These are phyloP conservation scores for Bradypus variegatus DNA, from an alignment of 2,797 vertebrate species.

Conservation along the genomic window DNA sequence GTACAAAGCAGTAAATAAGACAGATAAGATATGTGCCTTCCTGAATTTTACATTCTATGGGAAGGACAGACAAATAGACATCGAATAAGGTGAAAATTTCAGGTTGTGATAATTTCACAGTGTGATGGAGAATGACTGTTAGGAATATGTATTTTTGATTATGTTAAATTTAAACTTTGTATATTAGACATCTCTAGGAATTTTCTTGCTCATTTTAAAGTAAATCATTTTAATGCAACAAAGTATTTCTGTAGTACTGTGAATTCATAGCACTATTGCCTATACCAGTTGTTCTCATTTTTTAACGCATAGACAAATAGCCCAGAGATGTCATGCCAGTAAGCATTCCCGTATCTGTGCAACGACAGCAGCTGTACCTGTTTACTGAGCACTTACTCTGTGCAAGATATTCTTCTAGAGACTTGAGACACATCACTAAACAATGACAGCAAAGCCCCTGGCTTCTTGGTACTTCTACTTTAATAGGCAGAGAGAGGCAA, in stretches of 20 bases:
- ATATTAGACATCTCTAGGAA: neutral
- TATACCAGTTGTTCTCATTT: neutral
- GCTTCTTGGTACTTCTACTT: neutral
- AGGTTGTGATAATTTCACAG: neutral
- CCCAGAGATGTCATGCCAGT: neutral
- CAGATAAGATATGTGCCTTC: no score
- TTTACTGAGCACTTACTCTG: neutral
- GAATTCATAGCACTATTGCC: neutral
- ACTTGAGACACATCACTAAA: neutral
- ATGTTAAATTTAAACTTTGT: neutral
- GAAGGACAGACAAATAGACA: neutral
- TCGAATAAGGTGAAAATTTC: neutral
- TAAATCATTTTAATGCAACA: neutral
- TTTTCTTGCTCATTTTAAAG: neutral
- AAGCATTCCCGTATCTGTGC: no score
- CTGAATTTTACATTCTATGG: neutral
- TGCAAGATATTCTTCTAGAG: neutral
- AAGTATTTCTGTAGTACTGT: neutral
- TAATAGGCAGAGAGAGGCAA: neutral
- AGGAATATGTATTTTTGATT: neutral
- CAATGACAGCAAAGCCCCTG: neutral
- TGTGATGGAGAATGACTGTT: neutral
- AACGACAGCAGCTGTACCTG: neutral
- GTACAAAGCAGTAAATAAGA: neutral
- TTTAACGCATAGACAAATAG: neutral